Evolutionary conservation across 2,888 invertebrate genomes (phyloP), one percentile per base, ranked within the genome.

Genomic region (Hypsopygia costalis): DNA sequence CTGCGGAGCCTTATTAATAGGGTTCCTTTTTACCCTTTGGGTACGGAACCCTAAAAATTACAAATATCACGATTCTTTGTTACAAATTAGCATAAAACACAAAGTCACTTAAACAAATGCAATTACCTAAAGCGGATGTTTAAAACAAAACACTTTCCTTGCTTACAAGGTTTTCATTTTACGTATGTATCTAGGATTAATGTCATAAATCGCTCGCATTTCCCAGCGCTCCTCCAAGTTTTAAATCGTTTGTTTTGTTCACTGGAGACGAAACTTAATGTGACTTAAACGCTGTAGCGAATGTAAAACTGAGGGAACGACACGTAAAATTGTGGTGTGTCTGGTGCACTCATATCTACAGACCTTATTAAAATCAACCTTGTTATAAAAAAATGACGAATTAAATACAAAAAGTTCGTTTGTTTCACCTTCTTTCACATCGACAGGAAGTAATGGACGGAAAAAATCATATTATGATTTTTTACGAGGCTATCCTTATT

Each of bases 241-340:
- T 81, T 70, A 73, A 77, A 71, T 70, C 71, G 69, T 74, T 76
- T 75, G 69, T 78, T 71, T 79, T 77, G 74, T 77, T 75, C 67
- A 62, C 53, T 54, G 55, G 65, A 72, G 69, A 71, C 63, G 64
- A 73, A 80, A 77, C 75, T 75, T 74, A 81, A 81, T 74, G 80
- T 73, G 71, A 82, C 76, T 83, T 79, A 74, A 81, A 73, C 69
- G 71, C 57, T 74, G 65, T 67, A 60, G 66, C 64, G 63, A 75
- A 75, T 72, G 76, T 81, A 77, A 75, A 81, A 79, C 69, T 70
- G 69, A 62, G 68, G 60, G 63, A 58, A 62, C 67, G 69, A 69
- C 70, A 78, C 69, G 73, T 79, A 69, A 72, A 78, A 77, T 69
- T 74, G 72, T 78, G 58, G 62, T 53, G 45, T n/a, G 2, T 25